Evolutionary conservation across 1,140 invertebrate genomes (phyloP).

Genomic region (Pantala flavescens): DNA sequence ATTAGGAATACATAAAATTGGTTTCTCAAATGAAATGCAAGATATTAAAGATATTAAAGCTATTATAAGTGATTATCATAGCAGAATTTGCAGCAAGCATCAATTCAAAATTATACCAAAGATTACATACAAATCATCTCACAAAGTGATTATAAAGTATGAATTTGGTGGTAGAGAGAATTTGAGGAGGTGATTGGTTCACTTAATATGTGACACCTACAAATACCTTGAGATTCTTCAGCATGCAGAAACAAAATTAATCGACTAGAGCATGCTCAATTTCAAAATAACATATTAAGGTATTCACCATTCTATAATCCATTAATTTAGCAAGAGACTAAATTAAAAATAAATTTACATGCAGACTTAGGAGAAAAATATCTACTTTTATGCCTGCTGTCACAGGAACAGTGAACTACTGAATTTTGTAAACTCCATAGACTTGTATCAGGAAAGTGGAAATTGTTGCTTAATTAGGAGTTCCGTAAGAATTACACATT

Average conservation of each 20-base stretch:
- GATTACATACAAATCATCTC: not conserved
- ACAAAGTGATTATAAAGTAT: not conserved
- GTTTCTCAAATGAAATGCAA: too few relatives aligned
- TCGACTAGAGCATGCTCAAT: not conserved
- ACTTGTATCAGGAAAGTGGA: not conserved
- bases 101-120: not conserved
- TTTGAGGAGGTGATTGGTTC: not conserved
- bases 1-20: too few relatives aligned
- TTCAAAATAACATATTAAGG: not conserved
- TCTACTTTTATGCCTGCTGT: not conserved
- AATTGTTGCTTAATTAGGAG: not conserved
- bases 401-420: too few relatives aligned
- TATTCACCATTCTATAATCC: not conserved
- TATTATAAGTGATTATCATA: not conserved
- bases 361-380: not conserved
- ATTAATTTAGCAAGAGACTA: not conserved
- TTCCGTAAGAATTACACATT: too few relatives aligned
- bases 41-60: too few relatives aligned
- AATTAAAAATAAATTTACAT: not conserved
- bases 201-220: not conserved
- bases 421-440: too few relatives aligned
- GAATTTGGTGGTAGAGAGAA: constrained; percentile 3
- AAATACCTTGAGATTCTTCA: not conserved
- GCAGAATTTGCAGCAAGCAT: not conserved
- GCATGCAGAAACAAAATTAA: not conserved